Conservation (phyloP, 2,113 vertebrate species). For the Eulemur rufifrons region DNA sequence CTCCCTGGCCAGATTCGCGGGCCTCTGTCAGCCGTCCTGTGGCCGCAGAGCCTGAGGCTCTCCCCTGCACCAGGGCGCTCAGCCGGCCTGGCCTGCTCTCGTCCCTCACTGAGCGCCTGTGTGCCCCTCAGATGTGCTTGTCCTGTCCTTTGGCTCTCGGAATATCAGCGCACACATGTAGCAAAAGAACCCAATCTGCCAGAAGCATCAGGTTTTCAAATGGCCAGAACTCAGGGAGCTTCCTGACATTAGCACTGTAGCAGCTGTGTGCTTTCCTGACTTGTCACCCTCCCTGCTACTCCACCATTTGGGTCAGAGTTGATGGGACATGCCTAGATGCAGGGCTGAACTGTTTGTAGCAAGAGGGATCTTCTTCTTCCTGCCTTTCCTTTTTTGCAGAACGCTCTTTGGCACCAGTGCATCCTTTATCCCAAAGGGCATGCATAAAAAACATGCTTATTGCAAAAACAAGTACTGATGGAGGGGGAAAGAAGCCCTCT, state of each 20-base stretch:
- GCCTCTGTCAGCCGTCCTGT: neutral
- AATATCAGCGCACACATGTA: neutral
- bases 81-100: neutral
- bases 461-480: neutral
- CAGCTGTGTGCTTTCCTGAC: neutral
- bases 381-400: neutral
- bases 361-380: neutral
- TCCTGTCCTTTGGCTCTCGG: constrained; percentile 56
- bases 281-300: neutral
- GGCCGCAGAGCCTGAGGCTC: neutral
- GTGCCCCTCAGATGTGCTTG: neutral
- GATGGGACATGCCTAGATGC: neutral
- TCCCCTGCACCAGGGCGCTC: no score
- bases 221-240: neutral
- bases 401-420: neutral
- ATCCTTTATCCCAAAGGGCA: neutral
- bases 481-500: neutral
- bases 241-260: neutral
- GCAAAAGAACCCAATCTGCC: neutral
- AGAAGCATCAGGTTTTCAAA: constrained; percentile 32
- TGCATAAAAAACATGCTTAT: neutral
- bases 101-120: neutral
- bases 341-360: neutral
- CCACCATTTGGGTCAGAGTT: neutral
- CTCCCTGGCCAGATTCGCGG: neutral